Evolutionary conservation across 2,113 vertebrate genomes (phyloP).

Genomic region (Syrrhaptes paradoxus): DNA sequence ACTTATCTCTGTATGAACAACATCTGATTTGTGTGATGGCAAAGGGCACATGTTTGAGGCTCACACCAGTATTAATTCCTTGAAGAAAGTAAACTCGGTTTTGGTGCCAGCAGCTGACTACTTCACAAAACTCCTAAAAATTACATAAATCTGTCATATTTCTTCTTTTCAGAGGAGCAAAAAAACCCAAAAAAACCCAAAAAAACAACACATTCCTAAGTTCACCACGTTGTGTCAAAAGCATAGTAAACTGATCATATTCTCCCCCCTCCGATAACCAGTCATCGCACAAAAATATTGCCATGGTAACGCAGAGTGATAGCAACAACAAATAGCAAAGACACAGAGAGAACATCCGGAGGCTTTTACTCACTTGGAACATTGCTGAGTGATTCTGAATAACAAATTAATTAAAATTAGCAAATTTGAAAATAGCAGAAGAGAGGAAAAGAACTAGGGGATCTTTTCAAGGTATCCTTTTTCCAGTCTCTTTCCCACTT

Average conservation of each 20-base stretch:
- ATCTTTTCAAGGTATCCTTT: not conserved
- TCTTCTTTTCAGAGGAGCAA: not conserved
- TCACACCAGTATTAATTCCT: not conserved
- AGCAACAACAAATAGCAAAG: constrained; percentile 36
- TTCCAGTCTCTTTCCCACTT: not conserved
- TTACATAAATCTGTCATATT: not conserved
- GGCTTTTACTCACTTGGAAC: not conserved
- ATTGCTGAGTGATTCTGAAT: not conserved
- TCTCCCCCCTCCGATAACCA: not conserved
- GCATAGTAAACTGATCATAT: not conserved
- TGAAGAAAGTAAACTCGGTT: not conserved
- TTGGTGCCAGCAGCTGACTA: not conserved
- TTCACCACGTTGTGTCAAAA: not conserved
- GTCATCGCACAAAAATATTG: constrained; percentile 3
- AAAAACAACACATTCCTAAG: not conserved
- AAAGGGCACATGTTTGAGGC: not conserved
- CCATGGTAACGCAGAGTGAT: constrained; percentile 3
- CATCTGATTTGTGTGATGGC: not conserved
- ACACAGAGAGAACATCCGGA: not conserved
- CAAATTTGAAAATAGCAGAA: not conserved
- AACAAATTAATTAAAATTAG: constrained; percentile 29
- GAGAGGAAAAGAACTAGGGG: not conserved
- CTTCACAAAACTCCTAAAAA: not conserved
- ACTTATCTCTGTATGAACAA: not conserved
- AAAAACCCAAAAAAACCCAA: not conserved